A percentile compares a stretch with the other conserved stretches of the same genome.
phyloP scores from a whole-genome alignment of 1,140 invertebrate genomes.

The Meteorus sp. region DNA sequence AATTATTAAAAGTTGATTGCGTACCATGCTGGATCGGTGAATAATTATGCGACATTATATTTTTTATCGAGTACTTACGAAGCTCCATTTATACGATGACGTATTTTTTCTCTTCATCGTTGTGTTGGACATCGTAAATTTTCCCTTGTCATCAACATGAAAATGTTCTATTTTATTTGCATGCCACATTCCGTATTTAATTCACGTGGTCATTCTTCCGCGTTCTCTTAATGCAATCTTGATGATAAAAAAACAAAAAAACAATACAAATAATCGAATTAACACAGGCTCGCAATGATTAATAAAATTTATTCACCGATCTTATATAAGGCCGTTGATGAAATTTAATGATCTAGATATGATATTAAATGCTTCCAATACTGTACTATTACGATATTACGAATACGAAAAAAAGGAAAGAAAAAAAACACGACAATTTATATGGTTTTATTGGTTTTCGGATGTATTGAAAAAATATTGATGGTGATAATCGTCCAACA shows the following conservation, averaged over 20 bases:
- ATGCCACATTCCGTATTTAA: constrained; percentile 39
- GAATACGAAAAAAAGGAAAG: too few species aligned
- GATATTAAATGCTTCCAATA: constrained; percentile 59
- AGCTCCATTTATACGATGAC: not conserved
- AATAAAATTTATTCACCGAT: not conserved
- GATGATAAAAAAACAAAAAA: not conserved
- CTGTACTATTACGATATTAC: constrained; percentile 45
- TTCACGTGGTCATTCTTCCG: constrained; percentile 22
- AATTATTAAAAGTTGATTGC: constrained; percentile 2
- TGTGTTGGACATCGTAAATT: constrained; percentile 1
- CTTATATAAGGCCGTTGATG: not conserved
- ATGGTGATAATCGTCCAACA: constrained; percentile 29
- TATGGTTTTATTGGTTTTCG: constrained; percentile 55
- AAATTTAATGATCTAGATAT: constrained; percentile 26
- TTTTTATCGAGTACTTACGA: constrained; percentile 4
- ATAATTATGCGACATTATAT: not conserved
- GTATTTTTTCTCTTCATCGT: not conserved
- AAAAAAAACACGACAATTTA: constrained; percentile 41
- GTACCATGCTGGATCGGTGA: constrained; percentile 3
- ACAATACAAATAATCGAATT: not conserved
- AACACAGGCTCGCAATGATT: not conserved
- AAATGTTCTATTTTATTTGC: constrained; percentile 12
- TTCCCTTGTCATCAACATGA: too few species aligned
- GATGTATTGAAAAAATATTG: not conserved
- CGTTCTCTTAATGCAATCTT: constrained; percentile 2